These are phyloP conservation scores for Actinemys pallida DNA, from an alignment of 2,113 vertebrate genomes.

Conservation along the genomic window DNA sequence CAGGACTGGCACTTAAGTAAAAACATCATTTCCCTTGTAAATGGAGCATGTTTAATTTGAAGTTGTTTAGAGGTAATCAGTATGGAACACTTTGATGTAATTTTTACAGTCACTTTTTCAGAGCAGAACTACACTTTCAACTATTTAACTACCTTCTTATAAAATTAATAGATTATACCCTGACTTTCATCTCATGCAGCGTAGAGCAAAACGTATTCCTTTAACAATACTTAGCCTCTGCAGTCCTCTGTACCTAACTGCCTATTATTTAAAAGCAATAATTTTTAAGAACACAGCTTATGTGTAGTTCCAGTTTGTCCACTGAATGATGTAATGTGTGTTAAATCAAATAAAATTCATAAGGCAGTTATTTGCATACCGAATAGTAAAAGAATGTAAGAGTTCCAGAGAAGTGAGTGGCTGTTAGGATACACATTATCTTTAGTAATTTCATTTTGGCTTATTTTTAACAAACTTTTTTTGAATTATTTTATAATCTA, in stretches of 20 bases:
- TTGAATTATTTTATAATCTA: neutral
- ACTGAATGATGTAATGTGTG: neutral
- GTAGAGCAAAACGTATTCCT: neutral
- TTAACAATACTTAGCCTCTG: neutral
- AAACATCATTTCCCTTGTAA: neutral
- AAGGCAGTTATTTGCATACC: neutral
- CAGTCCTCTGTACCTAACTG: neutral
- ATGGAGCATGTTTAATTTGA: neutral
- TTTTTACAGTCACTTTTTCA: neutral
- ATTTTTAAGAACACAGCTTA: neutral
- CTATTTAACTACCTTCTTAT: neutral
- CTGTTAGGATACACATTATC: neutral
- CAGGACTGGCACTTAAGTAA: neutral
- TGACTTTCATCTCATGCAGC: neutral
- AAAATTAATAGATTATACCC: neutral
- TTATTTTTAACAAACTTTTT: neutral
- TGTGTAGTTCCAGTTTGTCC: fast-evolving
- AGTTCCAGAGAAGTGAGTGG: neutral
- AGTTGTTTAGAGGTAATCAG: neutral
- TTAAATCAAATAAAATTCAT: neutral
- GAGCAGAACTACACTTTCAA: neutral
- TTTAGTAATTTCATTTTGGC: neutral
- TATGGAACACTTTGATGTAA: neutral
- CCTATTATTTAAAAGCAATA: neutral
- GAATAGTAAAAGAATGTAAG: neutral